Percentiles rank a stretch among this genome's conserved stretches.
These are phyloP conservation scores for Sakesphorus luctuosus DNA, from an alignment of 2,113 vertebrate species.

Conservation along the genomic window DNA sequence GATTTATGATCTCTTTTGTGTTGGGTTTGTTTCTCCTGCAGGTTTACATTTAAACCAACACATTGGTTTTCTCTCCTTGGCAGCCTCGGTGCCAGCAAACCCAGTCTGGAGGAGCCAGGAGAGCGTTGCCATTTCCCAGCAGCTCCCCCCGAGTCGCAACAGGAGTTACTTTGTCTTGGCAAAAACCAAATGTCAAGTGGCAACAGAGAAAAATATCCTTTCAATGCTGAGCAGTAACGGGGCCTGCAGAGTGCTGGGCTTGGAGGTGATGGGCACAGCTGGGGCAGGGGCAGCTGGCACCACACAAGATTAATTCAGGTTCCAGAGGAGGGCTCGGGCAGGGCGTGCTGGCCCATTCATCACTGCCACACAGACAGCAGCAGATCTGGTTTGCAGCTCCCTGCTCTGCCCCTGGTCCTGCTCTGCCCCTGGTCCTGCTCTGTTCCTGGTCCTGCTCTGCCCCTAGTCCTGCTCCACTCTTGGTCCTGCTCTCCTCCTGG, in stretches of 20 bases:
- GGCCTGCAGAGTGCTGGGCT: neutral
- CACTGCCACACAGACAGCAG: neutral
- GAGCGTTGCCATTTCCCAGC: neutral
- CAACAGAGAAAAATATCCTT: neutral
- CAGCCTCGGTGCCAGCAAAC: neutral
- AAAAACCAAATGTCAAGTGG: conserved; percentile 18
- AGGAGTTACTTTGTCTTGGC: conserved; percentile 30
- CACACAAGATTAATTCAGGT: neutral
- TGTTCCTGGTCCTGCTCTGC: no score
- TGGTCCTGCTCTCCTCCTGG: no score
- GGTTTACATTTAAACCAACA: no score
- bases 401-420: neutral
- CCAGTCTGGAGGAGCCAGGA: neutral
- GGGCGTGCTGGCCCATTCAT: neutral
- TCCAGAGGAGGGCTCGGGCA: neutral
- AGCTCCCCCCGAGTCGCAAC: neutral
- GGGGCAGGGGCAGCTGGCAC: neutral
- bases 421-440: no score
- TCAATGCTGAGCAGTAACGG: neutral
- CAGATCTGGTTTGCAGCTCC: fast-evolving
- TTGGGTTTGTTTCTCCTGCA: no score
- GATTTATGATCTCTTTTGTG: no score
- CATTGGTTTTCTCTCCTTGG: neutral
- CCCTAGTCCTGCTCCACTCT: no score
- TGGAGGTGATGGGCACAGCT: neutral